Conservation (phyloP, 2,888 invertebrate species). For the Emmelina monodactyla region DNA sequence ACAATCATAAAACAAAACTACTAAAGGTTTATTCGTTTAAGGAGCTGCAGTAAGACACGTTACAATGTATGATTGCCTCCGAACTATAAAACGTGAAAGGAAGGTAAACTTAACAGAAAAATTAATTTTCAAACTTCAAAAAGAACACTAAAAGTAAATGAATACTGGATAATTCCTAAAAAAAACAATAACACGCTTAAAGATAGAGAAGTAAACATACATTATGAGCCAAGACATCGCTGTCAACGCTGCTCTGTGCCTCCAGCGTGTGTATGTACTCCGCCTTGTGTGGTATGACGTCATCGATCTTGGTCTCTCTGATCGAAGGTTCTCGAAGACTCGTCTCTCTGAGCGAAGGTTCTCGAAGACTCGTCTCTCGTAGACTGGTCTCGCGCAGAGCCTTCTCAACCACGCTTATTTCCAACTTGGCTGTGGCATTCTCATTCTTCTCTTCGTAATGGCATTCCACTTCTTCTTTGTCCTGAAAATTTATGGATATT, state of each 20-base stretch:
- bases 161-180: too few relatives aligned
- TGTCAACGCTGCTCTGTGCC: constrained; percentile 63
- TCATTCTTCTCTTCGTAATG: constrained; percentile 60
- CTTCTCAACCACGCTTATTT: constrained; percentile 40
- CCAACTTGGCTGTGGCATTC: constrained; percentile 37
- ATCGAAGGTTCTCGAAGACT: constrained; percentile 32
- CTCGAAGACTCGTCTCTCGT: constrained; percentile 27
- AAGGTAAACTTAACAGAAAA: too few relatives aligned
- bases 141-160: background rate
- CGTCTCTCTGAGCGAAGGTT: constrained; percentile 24
- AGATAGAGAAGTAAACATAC: constrained; percentile 64
- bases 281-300: constrained; percentile 53
- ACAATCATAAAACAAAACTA: too few relatives aligned
- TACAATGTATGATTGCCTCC: too few relatives aligned
- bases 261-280: constrained; percentile 55
- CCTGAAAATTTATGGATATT: too few relatives aligned
- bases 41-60: too few relatives aligned
- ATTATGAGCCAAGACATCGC: constrained; percentile 73
- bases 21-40: too few relatives aligned
- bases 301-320: constrained; percentile 72
- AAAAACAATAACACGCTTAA: too few relatives aligned
- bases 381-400: constrained; percentile 33
- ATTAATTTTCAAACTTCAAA: too few relatives aligned
- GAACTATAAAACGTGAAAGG: too few relatives aligned
- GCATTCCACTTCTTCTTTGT: constrained; percentile 57